Evolutionary conservation across 2,888 invertebrate genomes (phyloP), one percentile per base, ranked within the genome.

Genomic region (Cheiracanthium punctorium): DNA sequence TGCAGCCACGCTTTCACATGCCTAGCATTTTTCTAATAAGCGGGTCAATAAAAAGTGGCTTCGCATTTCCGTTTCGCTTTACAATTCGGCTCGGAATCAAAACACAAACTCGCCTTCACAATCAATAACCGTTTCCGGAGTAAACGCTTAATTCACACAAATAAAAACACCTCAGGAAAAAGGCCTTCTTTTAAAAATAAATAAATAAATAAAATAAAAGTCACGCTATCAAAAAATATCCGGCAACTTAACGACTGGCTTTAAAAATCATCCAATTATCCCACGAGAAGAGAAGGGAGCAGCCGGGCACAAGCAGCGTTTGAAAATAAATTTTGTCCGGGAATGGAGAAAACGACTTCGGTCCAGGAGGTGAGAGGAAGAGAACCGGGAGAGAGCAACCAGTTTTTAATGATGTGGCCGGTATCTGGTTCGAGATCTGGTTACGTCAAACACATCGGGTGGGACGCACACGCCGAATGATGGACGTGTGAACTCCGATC

Each of bases 211-310:
- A 24, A 17, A 37, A 70, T n/a, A n/a, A n/a, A n/a, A n/a, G n/a
- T n/a, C n/a, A n/a, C n/a, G n/a, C n/a, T n/a, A n/a, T 20, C n/a
- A 52, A n/a, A 37, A 70, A 29, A 43, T 29, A 24, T 17, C 12
- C 67, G 10, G n/a, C 71, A 43, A 71, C 71, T 71, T 71, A 71
- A 71, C 71, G 37, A 43, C 71, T 14, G 58, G 24, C 32, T 33
- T n/a, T 75, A 82, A 82, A 76, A 82, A 65, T 79, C 70, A 69
- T 85, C 84, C 84, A 85, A 85, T 85, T 85, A 85, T 85, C 84
- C 79, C 20, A 1, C 4, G 24, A 58, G 24, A 24, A 43, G 33
- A 52, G 72, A n/a, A n/a, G n/a, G n/a, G n/a, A n/a, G n/a, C n/a
- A n/a, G n/a, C n/a, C n/a, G n/a, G n/a, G n/a, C n/a, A n/a, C n/a